Percentiles rank a stretch among this genome's conserved stretches.
These are phyloP conservation scores for Syngnathus rostellatus DNA, from an alignment of 2,797 vertebrate species.

Conservation along the genomic window DNA sequence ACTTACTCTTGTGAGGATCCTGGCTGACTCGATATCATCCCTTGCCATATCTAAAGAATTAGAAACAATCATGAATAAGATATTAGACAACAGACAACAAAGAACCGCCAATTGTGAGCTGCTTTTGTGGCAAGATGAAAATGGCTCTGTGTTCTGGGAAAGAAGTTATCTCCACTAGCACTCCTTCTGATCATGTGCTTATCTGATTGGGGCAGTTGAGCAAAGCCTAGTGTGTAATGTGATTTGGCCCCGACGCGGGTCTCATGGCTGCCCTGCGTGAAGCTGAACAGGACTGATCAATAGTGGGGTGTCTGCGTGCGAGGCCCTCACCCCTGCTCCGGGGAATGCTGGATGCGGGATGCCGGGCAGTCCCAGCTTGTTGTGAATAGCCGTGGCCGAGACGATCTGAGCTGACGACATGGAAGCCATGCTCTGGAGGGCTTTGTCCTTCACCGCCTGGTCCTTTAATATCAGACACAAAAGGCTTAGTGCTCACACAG, in stretches of 20 bases:
- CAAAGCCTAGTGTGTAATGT: constrained; percentile 65
- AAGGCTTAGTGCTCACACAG: constrained; percentile 72
- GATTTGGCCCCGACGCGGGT: constrained; percentile 57
- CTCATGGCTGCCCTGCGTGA: constrained; percentile 40
- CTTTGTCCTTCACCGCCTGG: constrained; percentile 99
- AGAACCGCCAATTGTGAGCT: constrained; percentile 28
- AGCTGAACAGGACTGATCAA: constrained; percentile 47
- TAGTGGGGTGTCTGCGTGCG: constrained; percentile 32
- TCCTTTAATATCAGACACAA: constrained; percentile 92
- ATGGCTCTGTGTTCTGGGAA: constrained; percentile 37
- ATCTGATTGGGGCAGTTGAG: constrained; percentile 65
- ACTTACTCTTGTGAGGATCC: constrained; percentile 98
- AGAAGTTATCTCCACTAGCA: constrained; percentile 62
- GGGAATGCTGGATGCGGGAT: constrained; percentile 94
- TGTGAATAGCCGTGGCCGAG: constrained; percentile 98
- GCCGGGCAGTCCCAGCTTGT: constrained; percentile 97
- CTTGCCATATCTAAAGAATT: constrained; percentile 91
- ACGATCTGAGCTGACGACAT: constrained; percentile 99
- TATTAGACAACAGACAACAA: constrained; percentile 38
- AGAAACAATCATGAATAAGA: constrained; percentile 37
- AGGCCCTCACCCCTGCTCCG: constrained; percentile 91
- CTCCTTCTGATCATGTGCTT: constrained; percentile 58
- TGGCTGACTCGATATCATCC: constrained; percentile 95
- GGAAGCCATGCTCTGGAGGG: constrained; percentile 99
- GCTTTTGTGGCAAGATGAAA: constrained; percentile 36